phyloP scores from a whole-genome alignment of 2,797 vertebrate species.

The Falco novaeseelandiae region DNA sequence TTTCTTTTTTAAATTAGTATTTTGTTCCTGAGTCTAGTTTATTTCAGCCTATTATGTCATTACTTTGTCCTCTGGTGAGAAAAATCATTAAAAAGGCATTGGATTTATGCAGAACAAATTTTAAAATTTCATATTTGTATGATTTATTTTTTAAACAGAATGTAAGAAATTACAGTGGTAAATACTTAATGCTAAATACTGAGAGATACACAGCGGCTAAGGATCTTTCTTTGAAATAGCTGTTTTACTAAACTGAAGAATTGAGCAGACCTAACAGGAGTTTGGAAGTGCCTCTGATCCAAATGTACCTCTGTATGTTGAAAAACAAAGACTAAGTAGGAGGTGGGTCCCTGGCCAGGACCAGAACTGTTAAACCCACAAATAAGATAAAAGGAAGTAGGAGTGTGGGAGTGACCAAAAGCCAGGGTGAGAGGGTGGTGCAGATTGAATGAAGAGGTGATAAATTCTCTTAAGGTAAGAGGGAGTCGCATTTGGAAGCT shows the following conservation, averaged over 20 bases:
- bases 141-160: neutral
- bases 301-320: neutral
- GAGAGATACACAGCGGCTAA: neutral
- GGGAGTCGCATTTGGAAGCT: neutral
- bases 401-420: neutral
- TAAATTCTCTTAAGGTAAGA: neutral
- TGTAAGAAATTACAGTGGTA: neutral
- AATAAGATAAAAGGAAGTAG: neutral
- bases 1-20: neutral
- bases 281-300: neutral
- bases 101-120: neutral
- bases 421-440: neutral
- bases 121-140: neutral
- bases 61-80: constrained; percentile 6
- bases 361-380: neutral
- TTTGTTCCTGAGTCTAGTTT: constrained; percentile 33
- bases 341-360: neutral
- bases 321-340: neutral
- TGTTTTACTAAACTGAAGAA: neutral
- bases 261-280: neutral
- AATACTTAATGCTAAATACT: neutral
- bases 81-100: neutral
- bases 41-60: constrained; percentile 45
- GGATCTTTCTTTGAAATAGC: neutral
- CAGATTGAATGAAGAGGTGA: neutral